Evolutionary conservation across 1,140 invertebrate species (phyloP).

Genomic region (Pseudomyrmex sp.): DNA sequence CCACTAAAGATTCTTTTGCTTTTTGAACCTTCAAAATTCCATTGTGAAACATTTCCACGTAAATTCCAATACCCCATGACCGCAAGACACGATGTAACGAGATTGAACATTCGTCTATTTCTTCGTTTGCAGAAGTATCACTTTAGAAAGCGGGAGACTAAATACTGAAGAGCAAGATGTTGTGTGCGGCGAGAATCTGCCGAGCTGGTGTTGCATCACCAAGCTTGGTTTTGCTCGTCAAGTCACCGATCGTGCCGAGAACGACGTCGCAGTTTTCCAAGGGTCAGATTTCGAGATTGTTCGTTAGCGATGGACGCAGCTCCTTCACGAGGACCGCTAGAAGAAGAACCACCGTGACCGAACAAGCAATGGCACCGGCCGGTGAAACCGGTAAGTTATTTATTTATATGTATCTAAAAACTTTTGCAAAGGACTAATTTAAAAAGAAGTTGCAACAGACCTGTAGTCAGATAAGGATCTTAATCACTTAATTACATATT

Average conservation of each 20-base stretch:
- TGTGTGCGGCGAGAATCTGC: constrained; percentile 76
- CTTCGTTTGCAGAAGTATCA: constrained; percentile 20
- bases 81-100: background rate
- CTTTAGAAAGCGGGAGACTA: background rate
- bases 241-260: constrained; percentile 63
- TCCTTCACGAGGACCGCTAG: constrained; percentile 76
- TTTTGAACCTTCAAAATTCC: constrained; percentile 6
- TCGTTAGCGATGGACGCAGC: constrained; percentile 77
- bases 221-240: constrained; percentile 72
- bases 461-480: too few relatives aligned
- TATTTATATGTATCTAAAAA: background rate
- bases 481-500: too few relatives aligned
- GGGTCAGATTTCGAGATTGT: constrained; percentile 77
- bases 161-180: constrained; percentile 70
- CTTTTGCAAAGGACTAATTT: too few relatives aligned
- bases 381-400: constrained; percentile 83
- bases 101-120: constrained; percentile 1
- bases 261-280: constrained; percentile 66
- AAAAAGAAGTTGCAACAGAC: too few relatives aligned
- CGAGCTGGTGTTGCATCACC: constrained; percentile 74
- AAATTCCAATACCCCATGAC: background rate
- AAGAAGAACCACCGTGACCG: constrained; percentile 81
- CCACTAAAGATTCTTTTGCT: background rate
- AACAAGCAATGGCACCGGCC: constrained; percentile 84
- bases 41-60: background rate